Conservation (phyloP, 2,113 vertebrate species). For the Acrocephalus arundinaceus region DNA sequence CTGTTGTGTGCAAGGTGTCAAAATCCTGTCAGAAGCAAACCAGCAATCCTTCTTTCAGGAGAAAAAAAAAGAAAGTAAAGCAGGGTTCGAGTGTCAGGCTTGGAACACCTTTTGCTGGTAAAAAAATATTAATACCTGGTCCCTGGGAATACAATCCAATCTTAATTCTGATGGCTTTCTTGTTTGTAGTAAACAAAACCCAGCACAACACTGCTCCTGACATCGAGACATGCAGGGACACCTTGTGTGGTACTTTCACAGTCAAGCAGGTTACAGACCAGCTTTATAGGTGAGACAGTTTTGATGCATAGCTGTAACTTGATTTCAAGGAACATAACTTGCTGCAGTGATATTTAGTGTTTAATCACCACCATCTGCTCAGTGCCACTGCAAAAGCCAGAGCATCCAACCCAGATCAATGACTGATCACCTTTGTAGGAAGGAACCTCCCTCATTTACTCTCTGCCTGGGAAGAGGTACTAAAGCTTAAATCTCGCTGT, state of each 20-base stretch:
- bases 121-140: neutral
- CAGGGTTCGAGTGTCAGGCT: neutral
- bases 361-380: neutral
- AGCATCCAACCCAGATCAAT: neutral
- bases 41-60: neutral
- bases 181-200: neutral
- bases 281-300: neutral
- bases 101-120: neutral
- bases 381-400: neutral
- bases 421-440: neutral
- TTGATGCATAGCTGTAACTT: neutral
- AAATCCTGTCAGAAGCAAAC: neutral
- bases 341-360: neutral
- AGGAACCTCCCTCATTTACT: neutral
- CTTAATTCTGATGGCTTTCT: neutral
- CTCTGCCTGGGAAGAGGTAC: neutral
- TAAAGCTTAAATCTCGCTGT: neutral
- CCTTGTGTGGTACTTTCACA: neutral
- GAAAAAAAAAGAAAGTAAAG: neutral
- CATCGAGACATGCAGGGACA: neutral
- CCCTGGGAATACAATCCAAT: neutral
- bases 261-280: neutral
- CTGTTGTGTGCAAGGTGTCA: neutral
- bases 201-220: neutral
- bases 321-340: neutral